Percentiles rank a stretch among this genome's conserved stretches.
Conservation (phyloP, 2,797 vertebrate species). For the Stomatorhinus walkeri region DNA sequence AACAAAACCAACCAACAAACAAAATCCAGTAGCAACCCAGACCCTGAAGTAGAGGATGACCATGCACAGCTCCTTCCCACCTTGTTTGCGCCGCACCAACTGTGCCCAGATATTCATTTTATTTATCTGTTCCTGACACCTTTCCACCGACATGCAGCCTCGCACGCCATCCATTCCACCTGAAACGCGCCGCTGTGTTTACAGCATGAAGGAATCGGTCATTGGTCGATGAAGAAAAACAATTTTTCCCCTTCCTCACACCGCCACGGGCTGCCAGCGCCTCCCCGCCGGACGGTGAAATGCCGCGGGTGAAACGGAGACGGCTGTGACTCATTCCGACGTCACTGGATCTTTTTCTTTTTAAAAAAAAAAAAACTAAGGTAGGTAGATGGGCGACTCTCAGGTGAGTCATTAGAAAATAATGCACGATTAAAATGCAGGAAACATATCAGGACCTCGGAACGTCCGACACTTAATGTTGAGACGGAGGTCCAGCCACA, state of each 20-base stretch:
- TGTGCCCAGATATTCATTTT: background rate
- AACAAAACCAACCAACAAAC: background rate
- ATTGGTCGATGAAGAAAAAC: background rate
- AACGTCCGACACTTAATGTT: background rate
- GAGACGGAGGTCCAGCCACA: background rate
- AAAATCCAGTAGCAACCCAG: background rate
- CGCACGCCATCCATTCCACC: background rate
- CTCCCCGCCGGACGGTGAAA: background rate
- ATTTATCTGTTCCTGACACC: background rate
- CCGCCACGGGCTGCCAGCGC: background rate
- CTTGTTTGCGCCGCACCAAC: background rate
- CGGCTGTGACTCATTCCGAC: background rate
- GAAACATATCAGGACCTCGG: background rate
- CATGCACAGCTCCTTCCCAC: background rate
- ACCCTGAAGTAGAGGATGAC: background rate
- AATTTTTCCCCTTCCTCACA: background rate
- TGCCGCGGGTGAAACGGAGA: background rate
- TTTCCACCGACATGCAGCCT: background rate
- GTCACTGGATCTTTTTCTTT: background rate
- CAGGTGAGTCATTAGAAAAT: background rate
- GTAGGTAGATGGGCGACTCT: background rate
- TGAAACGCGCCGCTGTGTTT: background rate
- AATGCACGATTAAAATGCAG: background rate
- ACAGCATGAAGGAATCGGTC: background rate
- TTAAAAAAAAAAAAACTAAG: background rate